phyloP scores from a whole-genome alignment of 2,888 invertebrate species.

The Busseola fusca region DNA sequence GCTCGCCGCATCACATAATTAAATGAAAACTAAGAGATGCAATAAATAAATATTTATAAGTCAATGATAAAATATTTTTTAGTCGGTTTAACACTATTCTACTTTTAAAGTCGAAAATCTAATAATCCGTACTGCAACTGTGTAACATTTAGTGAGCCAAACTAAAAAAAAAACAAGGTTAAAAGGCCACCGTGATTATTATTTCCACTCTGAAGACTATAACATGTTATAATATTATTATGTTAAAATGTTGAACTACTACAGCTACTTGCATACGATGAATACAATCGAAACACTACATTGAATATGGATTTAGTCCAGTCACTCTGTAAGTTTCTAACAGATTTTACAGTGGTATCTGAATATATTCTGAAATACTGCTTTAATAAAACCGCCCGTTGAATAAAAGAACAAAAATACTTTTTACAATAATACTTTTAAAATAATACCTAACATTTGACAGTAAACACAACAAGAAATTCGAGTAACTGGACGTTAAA shows the following conservation, averaged over 20 bases:
- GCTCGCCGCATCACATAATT: constrained; percentile 46
- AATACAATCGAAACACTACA: constrained; percentile 66
- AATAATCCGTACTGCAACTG: constrained; percentile 28
- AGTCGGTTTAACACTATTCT: neutral
- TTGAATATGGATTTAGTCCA: constrained; percentile 53
- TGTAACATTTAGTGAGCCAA: constrained; percentile 48
- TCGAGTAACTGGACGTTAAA: constrained; percentile 62
- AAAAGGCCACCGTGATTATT: constrained; percentile 68
- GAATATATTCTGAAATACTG: constrained; percentile 32
- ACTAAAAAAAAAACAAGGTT: constrained; percentile 59
- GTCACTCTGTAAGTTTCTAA: constrained; percentile 47
- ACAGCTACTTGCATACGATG: constrained; percentile 67
- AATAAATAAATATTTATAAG: constrained; percentile 34
- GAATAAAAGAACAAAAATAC: neutral
- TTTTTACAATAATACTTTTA: constrained; percentile 42
- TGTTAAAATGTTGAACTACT: constrained; percentile 64
- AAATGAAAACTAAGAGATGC: constrained; percentile 36
- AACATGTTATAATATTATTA: constrained; percentile 61
- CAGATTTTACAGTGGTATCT: constrained; percentile 7
- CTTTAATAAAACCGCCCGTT: neutral
- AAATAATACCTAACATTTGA: constrained; percentile 31
- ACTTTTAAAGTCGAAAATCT: constrained; percentile 28
- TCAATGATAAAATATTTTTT: constrained; percentile 13
- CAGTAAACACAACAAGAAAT: constrained; percentile 44
- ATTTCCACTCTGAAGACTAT: constrained; percentile 55